phyloP scores from a whole-genome alignment of 1,140 invertebrate species.

The Macrotrachela quadricornifera region DNA sequence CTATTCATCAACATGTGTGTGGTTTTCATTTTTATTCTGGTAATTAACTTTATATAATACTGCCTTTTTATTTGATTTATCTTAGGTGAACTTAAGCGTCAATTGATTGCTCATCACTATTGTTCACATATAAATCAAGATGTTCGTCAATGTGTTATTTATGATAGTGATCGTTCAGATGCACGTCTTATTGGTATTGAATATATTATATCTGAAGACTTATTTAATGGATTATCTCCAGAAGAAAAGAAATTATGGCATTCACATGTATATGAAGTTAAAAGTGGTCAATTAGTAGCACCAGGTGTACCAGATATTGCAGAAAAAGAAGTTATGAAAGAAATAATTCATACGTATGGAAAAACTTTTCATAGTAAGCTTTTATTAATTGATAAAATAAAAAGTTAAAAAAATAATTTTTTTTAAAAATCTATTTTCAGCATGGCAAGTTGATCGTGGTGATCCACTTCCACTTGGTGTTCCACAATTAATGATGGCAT shows the following conservation, averaged over 20 bases:
- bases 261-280: neutral
- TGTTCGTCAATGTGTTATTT: neutral
- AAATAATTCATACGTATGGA: neutral
- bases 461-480: neutral
- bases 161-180: neutral
- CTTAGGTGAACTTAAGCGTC: neutral
- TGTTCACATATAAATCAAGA: neutral
- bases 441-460: neutral
- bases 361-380: neutral
- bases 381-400: no score
- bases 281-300: neutral
- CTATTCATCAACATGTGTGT: neutral
- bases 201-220: neutral
- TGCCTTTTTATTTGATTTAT: no score
- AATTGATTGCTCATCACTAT: neutral
- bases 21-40: neutral
- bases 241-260: neutral
- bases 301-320: neutral
- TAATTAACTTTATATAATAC: neutral
- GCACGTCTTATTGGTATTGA: neutral
- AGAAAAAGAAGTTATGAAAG: neutral
- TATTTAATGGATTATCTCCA: neutral
- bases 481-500: neutral
- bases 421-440: no score
- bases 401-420: no score